phyloP scores from a whole-genome alignment of 2,888 invertebrate genomes.

The Hoplodrina blanda region DNA sequence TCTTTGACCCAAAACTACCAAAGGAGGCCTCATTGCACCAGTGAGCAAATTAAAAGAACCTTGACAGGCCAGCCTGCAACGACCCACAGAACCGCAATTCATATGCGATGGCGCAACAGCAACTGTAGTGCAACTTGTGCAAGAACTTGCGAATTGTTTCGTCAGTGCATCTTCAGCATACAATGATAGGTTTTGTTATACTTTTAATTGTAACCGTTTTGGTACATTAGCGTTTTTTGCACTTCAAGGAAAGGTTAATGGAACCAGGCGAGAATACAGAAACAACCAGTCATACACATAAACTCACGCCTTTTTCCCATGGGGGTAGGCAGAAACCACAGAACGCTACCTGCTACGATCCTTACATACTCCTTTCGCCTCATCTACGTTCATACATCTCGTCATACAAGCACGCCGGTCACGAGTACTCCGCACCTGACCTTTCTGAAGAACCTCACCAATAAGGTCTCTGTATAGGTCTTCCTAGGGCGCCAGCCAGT shows the following conservation, averaged over 20 bases:
- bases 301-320: too few relatives aligned
- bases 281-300: too few relatives aligned
- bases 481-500: too few relatives aligned
- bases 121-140: slow-evolving; percentile 28
- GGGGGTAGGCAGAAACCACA: too few relatives aligned
- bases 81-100: slow-evolving; percentile 39
- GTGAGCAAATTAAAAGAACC: slow-evolving; percentile 64
- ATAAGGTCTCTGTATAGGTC: too few relatives aligned
- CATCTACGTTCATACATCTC: too few relatives aligned
- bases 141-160: slow-evolving; percentile 44
- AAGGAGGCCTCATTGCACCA: slow-evolving; percentile 50
- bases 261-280: too few relatives aligned
- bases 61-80: slow-evolving; percentile 51
- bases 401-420: too few relatives aligned
- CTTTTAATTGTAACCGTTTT: slow-evolving; percentile 14
- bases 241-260: not conserved
- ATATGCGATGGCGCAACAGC: slow-evolving; percentile 48
- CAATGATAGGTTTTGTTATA: slow-evolving; percentile 35
- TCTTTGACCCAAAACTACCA: slow-evolving; percentile 32
- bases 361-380: too few relatives aligned
- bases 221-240: not conserved
- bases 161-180: slow-evolving; percentile 39
- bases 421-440: too few relatives aligned
- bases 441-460: too few relatives aligned
- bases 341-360: too few relatives aligned